These are phyloP conservation scores for Trichonephila clavata DNA, from an alignment of 1,140 invertebrate genomes.

Conservation along the genomic window DNA sequence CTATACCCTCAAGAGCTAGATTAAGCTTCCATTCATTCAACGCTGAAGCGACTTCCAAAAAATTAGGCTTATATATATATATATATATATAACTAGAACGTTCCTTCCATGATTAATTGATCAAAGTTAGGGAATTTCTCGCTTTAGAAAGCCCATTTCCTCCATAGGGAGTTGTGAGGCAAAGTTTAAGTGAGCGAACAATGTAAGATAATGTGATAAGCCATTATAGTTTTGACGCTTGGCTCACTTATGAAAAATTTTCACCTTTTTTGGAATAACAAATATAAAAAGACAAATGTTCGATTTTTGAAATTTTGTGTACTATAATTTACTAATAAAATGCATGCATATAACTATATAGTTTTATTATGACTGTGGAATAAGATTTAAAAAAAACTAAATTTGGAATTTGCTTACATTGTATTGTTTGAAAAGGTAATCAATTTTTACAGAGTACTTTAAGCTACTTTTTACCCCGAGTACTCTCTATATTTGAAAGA, in stretches of 20 bases:
- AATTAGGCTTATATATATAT: background rate
- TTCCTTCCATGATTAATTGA: slow-evolving; percentile 11
- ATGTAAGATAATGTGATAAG: background rate
- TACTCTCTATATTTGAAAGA: no score
- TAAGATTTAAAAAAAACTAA: no score
- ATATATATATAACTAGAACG: slow-evolving; percentile 1
- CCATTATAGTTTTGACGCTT: background rate
- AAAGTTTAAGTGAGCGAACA: background rate
- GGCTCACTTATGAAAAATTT: background rate
- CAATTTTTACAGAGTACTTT: no score
- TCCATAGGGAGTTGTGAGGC: background rate
- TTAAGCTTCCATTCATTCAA: background rate
- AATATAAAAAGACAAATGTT: no score
- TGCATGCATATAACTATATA: no score
- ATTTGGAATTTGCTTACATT: no score
- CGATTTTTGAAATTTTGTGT: no score
- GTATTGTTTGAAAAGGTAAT: no score
- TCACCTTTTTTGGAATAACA: background rate
- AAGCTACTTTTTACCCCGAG: no score
- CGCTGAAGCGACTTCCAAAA: background rate
- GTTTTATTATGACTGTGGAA: no score
- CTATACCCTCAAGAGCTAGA: background rate
- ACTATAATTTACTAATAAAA: no score
- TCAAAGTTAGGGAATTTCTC: background rate
- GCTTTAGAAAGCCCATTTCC: background rate